Evolutionary conservation across 2,797 vertebrate species (phyloP), one percentile per base, ranked within the genome.

Genomic region (Gambusia yucatana): DNA sequence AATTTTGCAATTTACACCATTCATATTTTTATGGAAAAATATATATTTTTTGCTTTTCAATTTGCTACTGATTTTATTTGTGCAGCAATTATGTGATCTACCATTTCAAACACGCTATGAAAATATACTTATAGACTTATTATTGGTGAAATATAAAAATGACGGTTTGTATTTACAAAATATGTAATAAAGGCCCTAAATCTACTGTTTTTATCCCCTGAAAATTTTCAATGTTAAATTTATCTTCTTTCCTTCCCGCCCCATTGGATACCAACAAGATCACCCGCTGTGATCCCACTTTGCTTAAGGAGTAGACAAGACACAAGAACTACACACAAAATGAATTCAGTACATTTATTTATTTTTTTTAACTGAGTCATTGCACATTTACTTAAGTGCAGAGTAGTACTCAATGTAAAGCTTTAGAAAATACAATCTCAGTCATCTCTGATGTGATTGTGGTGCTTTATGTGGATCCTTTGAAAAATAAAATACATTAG

Each of bases 391-490:
- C 88, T 87, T 81, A 86, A 91, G 91, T 93, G 92, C 89, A 90
- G 93, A 89, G 84, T 92, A 87, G 92, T 91, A 91, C 84, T 93
- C 90, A 90, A 90, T 94, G 93, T 95, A 95, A 95, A 95, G 93
- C 94, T 95, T 93, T 95, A 93, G 92, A 95, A 96, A 96, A 95
- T 95, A 96, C 95, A 95, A 94, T 95, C 95, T 95, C 90, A 93
- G 92, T 94, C 87, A 93, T 93, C 88, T 94, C 88, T 92, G 93
- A 91, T 78, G 83, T 90, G 91, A 93, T 89, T 94, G 89, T 90
- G 91, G 88, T 92, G 86, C 52, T 88, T 84, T 73, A 77, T 81
- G 72, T 88, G 14, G 52, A 77, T 84, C 79, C 72, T 78, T 83
- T 77, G 75, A 52, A 82, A 90, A 93, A 93, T 88, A 91, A 93